Base-by-base conservation (phyloP, 2,797 vertebrate genomes). In the Gymnoscopelus braueri region DNA sequence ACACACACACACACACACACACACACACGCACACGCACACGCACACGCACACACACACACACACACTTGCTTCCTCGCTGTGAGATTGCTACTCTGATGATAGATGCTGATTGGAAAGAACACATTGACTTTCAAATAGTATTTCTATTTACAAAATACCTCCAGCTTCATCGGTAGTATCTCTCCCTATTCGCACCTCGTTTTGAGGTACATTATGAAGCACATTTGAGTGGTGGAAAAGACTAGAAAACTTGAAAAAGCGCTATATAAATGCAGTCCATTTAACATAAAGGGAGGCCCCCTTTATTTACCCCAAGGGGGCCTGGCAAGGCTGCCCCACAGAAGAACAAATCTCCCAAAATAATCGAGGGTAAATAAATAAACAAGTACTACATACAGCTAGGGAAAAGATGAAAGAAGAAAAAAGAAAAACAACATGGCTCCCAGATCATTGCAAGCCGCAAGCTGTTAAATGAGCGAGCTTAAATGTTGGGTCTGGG, bases 101-200 rank as follows among this genome's bases (percentile, higher is more conserved):
- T 80, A 70, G 54, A 51, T 60, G 61, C 69, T 83, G 61, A 83
- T 74, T 81, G 75, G 72, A 71, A 35, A 79, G 58, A 87, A 83
- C 56, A 71, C 74, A 84, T 66, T 84, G 85, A 90, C 85, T 90
- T 91, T 84, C 88, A 88, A 88, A 78, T 54, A 60, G 56, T 74
- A 66, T 90, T 88, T 80, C 72, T 72, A 76, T 70, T 73, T 8
- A 26, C 14, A 60, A 77, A 56, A 69, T 12, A 9, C 63, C 14
- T 13, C 7, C 35, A 15, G 24, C 14, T 78, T 23, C 8, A 13
- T 59, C 57, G 39, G 47, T 26, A 39, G 15, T 57, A 47, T 7
- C 14, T 57, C 44, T 55, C 53, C 10, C 55, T 64, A 66, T 5
- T 3, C 51, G n/a, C 48, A 7, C 4, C 44, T 72, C 54, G 39